phyloP scores from a whole-genome alignment of 2,888 invertebrate genomes.

The Odontomyia ornata region DNA sequence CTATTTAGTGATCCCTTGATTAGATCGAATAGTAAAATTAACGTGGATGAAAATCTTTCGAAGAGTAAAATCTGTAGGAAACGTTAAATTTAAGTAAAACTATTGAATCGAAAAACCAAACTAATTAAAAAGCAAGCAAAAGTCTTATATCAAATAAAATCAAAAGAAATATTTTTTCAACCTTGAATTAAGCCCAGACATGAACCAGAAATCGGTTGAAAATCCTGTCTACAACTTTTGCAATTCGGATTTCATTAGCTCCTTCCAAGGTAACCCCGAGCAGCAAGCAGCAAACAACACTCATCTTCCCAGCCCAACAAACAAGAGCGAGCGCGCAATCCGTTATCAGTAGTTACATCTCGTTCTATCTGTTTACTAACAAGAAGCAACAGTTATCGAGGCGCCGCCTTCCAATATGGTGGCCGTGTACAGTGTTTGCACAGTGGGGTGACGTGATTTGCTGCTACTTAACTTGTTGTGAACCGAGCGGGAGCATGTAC shows the following conservation, averaged over 20 bases:
- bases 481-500: background rate
- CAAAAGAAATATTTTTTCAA: no score
- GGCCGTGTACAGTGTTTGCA: background rate
- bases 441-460: constrained; percentile 25
- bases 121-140: no score
- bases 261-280: background rate
- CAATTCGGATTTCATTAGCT: constrained; percentile 9
- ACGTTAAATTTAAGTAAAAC: no score
- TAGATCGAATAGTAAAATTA: no score
- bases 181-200: background rate
- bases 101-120: no score
- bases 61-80: no score
- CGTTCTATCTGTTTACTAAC: background rate
- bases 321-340: background rate
- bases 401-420: constrained; percentile 42
- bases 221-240: constrained; percentile 20
- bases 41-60: no score
- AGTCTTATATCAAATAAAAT: no score
- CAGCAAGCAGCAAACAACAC: no score
- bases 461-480: background rate
- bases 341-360: background rate
- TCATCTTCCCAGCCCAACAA: no score
- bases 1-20: no score
- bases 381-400: constrained; percentile 27
- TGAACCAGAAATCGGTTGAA: constrained; percentile 22